Evolutionary conservation across 2,113 vertebrate species (phyloP), one percentile per base, ranked within the genome.

Genomic region (Corvus hawaiiensis): DNA sequence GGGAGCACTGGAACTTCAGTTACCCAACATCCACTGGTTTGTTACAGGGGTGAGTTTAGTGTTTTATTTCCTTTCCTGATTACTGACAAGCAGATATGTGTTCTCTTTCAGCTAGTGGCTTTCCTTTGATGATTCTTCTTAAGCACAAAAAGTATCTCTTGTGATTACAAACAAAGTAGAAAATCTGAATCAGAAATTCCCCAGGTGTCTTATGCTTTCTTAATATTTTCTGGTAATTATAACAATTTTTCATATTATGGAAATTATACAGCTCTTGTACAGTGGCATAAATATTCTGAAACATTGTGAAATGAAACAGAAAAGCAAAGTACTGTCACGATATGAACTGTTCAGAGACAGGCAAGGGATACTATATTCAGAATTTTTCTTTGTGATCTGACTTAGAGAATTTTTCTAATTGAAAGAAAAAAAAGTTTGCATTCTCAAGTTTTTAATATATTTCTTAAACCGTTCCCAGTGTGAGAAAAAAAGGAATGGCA

Each of bases 211-310:
- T 95, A 80, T 59, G 82, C 84, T 97, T 96, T 97, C 95, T 96
- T 87, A 88, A 68, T 97, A 94, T 96, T 97, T 97, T 97, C 92
- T 96, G 87, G 82, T 89, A 91, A 97, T 98, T 97, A 92, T 92
- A 89, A 96, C 66, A 93, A 89, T 95, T 94, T 97, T 96, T 94
- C 67, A 90, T 96, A 67, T 93, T 96, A 92, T 96, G 93, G 90
- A 97, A 97, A 97, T 97, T 89, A 84, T 76, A 82, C 81, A 87
- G 85, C 76, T 96, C 87, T 96, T 97, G 92, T 96, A 93, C 89
- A 94, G 91, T 91, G 87, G 89, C 76, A 91, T 97, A 96, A 97
- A 96, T 96, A 95, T 95, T 97, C 94, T 96, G 90, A 97, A 97
- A 95, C 93, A 85, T 93, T 96, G 85, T 93, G 91, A 64, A 89